Base-by-base conservation (phyloP, 2,888 invertebrate genomes). In the Dryocosmus kuriphilus region DNA sequence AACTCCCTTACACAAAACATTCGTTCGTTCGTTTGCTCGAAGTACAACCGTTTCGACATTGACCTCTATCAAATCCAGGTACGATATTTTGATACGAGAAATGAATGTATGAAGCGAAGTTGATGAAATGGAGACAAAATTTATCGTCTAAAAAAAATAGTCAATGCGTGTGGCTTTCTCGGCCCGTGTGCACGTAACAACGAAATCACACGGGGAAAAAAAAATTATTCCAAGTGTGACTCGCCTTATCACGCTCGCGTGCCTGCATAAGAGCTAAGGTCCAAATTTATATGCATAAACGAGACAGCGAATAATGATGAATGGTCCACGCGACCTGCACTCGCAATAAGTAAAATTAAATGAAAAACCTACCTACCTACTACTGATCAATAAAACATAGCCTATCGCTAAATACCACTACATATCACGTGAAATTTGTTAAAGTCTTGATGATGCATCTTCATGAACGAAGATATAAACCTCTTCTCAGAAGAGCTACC, bases 341-440 rank as follows among this genome's bases (percentile, higher is more conserved):
- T 84, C 78, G 24, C 27, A 71, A 71, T 71, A 46, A 27, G 67
- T 71, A 71, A 71, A 80, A 81, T 76, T 67, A 81, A 83, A 80
- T 75, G 79, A 84, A 83, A 80, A 76, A 81, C 65, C 65, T 65
- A 65, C 38, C 67, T 71, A 71, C 27, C 60, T 60, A 60, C 60
- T 60, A 60, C 27, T 60, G 60, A 60, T 30, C 67, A 65, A 22
- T 65, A 65, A 27, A 71, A 46, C 27, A 46, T 71, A 8, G n/a
- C 67, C 27, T 46, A 71, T 30, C 27, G 60, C 81, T 82, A 79
- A 80, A 77, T 80, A 81, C 80, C 82, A 81, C 81, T 83, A 86
- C 84, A 84, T 89, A 89, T 88, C 87, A 88, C 88, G 88, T 84
- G 85, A 86, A 87, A 89, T 88, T 86, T 89, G 82, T 88, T 87